Evolutionary conservation across 2,888 invertebrate species (phyloP), one percentile per base, ranked within the genome.

Genomic region (Pseudeuparius sepicola): DNA sequence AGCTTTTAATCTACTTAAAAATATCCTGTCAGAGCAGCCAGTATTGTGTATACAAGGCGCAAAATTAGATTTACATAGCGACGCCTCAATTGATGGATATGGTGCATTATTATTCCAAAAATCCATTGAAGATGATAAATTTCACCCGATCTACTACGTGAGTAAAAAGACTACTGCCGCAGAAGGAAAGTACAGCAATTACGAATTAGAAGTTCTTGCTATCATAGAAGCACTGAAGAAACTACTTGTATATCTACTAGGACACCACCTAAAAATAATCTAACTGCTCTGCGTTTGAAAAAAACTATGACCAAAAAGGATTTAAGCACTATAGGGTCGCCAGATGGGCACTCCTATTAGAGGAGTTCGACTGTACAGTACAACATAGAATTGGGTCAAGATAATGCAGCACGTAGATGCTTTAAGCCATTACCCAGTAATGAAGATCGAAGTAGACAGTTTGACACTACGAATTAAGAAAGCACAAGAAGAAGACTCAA

Each of bases 181-280:
- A n/a, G n/a, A n/a, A n/a, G n/a, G n/a, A n/a, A n/a, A n/a, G 37
- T 55, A 51, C 20, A 31, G 37, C 17, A 49, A 52, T 15, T 59
- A 56, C 29, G 54, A 56, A 23, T 36, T 59, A 5, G 54, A 57
- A 40, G 50, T 52, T 2, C 34, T 57, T 4, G 55, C 52, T 1
- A 41, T 56, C 3, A 42, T 55, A 3, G 39, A 50, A 43, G 46
- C 54, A 2, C 20, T 56, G 2, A 51, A 54, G 20, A 56, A 53
- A 36, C 57, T 56, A 42, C 24, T 53, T 12, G 39, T 51, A 0
- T 57, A 55, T 37, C 31, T 59, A 5, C 26, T 55, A 6, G 53
- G 52, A 4, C 32, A 37, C 15, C 28, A 41, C 12, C 53, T 57
- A 25, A 56, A 49, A 33, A 48, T 55, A n/a, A 37, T 54, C n/a